Percentiles rank a stretch among this genome's conserved stretches.
Conservation (phyloP, 2,888 invertebrate species). For the Agrilus cyanescens region DNA sequence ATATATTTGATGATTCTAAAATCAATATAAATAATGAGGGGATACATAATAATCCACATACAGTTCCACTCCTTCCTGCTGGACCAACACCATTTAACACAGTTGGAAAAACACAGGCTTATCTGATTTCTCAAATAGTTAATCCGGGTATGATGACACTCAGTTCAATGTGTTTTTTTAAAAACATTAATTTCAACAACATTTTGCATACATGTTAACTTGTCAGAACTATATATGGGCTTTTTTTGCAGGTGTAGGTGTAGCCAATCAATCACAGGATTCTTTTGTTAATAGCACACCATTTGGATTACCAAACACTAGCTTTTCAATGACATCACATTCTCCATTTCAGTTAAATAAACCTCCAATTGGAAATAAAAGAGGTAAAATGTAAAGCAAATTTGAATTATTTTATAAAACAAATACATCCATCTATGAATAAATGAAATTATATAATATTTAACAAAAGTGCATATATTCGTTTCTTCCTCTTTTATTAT, state of each 20-base stretch:
- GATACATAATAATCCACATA: conserved; percentile 26
- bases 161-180: no score
- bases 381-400: conserved; percentile 45
- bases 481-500: no score
- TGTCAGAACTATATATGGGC: no score
- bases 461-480: no score
- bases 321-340: conserved; percentile 22
- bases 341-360: conserved; percentile 56
- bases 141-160: conserved; percentile 31
- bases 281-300: conserved; percentile 25
- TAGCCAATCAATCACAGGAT: no score
- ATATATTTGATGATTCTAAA: conserved; percentile 52
- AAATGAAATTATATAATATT: no score
- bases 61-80: conserved; percentile 38
- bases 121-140: conserved; percentile 32
- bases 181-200: no score
- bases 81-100: conserved; percentile 52
- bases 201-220: no score
- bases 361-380: conserved; percentile 53
- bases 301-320: conserved; percentile 18
- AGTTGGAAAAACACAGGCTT: conserved; percentile 21
- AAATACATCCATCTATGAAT: no score
- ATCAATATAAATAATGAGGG: conserved; percentile 25
- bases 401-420: no score
- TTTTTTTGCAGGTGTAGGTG: no score